These are phyloP conservation scores for Metalampra italica DNA, from an alignment of 2,888 invertebrate genomes.

Conservation along the genomic window DNA sequence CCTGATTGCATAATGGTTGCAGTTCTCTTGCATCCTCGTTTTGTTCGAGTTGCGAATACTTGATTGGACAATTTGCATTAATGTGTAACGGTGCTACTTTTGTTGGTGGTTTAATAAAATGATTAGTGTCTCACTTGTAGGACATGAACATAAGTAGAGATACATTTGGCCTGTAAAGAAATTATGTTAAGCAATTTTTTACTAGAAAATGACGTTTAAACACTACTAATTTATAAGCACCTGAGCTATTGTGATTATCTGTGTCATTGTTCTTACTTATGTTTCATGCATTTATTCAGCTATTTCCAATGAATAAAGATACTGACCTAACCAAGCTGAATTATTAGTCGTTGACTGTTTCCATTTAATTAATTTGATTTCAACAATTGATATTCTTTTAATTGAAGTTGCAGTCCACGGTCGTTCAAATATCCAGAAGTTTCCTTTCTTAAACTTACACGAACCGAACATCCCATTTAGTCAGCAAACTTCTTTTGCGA, in stretches of 20 bases:
- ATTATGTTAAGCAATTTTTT: no score
- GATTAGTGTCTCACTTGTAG: not conserved
- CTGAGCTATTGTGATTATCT: not conserved
- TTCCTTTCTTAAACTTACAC: not conserved
- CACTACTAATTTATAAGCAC: no score
- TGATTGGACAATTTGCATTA: constrained; percentile 4
- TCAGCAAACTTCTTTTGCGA: not conserved
- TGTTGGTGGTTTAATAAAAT: not conserved
- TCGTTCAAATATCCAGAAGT: not conserved
- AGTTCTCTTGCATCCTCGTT: constrained; percentile 31
- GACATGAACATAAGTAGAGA: not conserved
- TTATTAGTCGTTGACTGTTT: no score
- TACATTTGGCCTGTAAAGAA: no score
- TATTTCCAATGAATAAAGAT: no score
- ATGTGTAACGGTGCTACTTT: not conserved
- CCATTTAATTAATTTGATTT: no score
- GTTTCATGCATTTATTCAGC: not conserved
- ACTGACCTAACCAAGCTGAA: no score
- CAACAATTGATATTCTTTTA: no score
- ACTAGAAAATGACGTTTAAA: no score
- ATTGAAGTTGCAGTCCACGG: no score
- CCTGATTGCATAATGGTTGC: constrained; percentile 61
- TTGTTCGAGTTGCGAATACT: constrained; percentile 23
- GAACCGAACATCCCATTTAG: not conserved
- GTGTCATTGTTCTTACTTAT: not conserved